A percentile compares a stretch with the other conserved stretches of the same genome.
Evolutionary conservation across 1,140 invertebrate species (phyloP).

Genomic region (Leptopilina clavipes): DNA sequence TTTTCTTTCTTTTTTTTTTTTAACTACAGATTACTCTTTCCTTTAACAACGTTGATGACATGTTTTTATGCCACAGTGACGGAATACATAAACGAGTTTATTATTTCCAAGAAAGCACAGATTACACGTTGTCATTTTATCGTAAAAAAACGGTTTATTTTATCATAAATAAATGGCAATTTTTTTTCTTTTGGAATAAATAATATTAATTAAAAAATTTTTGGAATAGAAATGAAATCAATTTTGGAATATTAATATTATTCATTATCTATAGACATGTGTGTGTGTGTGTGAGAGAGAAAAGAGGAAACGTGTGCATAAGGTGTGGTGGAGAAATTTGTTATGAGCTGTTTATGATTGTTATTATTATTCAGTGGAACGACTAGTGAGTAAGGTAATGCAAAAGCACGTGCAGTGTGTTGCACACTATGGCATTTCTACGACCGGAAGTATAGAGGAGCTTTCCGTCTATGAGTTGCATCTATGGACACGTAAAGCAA

Average conservation of each 20-base stretch:
- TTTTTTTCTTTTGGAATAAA: too few species aligned
- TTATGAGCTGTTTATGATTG: neutral
- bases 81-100: slow-evolving; percentile 16
- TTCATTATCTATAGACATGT: too few species aligned
- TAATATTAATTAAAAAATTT: too few species aligned
- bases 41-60: neutral
- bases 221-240: too few species aligned
- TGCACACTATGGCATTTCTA: slow-evolving; percentile 15
- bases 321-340: too few species aligned
- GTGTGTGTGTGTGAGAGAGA: too few species aligned
- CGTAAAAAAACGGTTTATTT: too few species aligned
- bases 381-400: slow-evolving; percentile 7
- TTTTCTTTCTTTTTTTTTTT: neutral
- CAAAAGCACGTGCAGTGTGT: slow-evolving; percentile 16
- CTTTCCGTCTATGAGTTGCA: slow-evolving; percentile 7
- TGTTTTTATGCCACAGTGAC: neutral
- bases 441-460: slow-evolving; percentile 10
- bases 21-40: slow-evolving; percentile 6
- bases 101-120: neutral
- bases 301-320: too few species aligned
- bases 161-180: too few species aligned
- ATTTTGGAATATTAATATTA: too few species aligned
- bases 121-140: neutral
- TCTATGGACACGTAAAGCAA: slow-evolving; percentile 34
- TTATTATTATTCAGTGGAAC: neutral